Conservation (phyloP, 2,888 invertebrate species). For the Lumbricus terrestris region DNA sequence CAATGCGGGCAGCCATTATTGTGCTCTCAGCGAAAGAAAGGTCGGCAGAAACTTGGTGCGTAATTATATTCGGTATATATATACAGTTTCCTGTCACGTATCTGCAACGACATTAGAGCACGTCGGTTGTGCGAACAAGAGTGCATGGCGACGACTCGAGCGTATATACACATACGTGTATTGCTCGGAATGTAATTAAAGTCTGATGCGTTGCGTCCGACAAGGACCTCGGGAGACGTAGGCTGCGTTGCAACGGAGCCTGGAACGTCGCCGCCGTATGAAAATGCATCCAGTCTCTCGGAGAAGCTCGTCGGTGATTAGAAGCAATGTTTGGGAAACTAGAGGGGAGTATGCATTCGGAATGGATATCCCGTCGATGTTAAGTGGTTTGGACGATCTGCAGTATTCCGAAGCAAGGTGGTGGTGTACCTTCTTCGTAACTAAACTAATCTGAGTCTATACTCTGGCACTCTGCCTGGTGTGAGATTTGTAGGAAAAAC, state of each 20-base stretch:
- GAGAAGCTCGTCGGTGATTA: neutral
- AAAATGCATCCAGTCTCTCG: neutral
- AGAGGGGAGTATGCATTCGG: neutral
- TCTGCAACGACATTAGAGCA: neutral
- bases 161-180: neutral
- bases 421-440: no score
- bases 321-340: neutral
- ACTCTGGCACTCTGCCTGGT: no score
- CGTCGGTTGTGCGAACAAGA: no score
- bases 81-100: neutral
- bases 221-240: neutral
- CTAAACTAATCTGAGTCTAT: no score
- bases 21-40: neutral
- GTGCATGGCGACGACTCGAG: neutral
- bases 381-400: no score
- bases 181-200: slow-evolving; percentile 9
- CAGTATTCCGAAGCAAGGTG: no score
- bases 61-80: neutral
- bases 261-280: neutral
- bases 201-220: neutral
- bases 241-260: neutral
- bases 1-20: neutral
- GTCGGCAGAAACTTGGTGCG: neutral
- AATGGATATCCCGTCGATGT: no score
- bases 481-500: no score